Evolutionary conservation across 2,113 vertebrate genomes (phyloP).

Genomic region (Callospermophilus lateralis): DNA sequence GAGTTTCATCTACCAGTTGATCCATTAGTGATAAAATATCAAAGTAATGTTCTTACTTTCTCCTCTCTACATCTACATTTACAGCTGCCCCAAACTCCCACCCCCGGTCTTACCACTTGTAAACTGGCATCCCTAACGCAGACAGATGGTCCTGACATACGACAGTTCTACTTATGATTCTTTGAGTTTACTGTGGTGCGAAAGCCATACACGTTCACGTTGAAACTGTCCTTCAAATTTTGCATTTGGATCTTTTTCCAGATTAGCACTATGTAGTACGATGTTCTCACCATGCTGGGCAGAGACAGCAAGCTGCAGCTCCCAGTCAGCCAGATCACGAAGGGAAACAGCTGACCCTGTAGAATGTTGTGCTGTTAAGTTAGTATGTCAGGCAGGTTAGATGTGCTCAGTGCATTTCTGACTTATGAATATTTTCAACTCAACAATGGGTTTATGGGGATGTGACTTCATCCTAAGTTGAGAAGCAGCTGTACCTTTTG

Average conservation of each 20-base stretch:
- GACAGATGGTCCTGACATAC: not conserved
- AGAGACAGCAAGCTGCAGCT: not conserved
- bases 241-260: not conserved
- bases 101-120: not conserved
- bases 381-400: not conserved
- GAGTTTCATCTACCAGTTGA: not conserved
- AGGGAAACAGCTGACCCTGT: no score
- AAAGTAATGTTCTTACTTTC: not conserved
- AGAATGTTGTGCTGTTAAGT: not conserved
- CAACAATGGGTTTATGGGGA: not conserved
- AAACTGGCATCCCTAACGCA: not conserved
- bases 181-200: not conserved
- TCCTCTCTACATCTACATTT: not conserved
- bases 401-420: not conserved
- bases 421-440: not conserved
- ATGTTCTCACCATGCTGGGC: not conserved
- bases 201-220: not conserved
- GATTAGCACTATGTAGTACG: not conserved
- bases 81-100: not conserved
- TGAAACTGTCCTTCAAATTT: not conserved
- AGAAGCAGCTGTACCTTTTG: not conserved
- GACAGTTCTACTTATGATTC: not conserved
- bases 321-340: not conserved
- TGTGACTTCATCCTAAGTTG: not conserved
- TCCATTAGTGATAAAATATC: not conserved